These are phyloP conservation scores for Hemiprocne comata DNA, from an alignment of 2,113 vertebrate genomes.

Conservation along the genomic window DNA sequence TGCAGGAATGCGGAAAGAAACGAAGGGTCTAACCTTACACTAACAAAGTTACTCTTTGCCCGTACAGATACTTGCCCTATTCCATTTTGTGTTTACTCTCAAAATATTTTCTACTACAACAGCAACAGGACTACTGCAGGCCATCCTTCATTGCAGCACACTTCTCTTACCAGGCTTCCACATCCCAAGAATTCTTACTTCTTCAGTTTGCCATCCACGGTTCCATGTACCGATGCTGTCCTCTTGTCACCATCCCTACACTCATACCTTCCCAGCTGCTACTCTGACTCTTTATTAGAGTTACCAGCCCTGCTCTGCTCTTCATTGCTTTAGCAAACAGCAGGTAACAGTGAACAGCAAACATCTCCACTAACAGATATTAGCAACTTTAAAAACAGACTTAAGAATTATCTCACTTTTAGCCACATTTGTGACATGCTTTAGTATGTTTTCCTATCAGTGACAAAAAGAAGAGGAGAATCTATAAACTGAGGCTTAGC, in stretches of 20 bases:
- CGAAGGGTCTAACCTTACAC: not conserved
- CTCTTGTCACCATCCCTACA: not conserved
- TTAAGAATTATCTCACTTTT: not conserved
- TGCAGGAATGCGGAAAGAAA: not conserved
- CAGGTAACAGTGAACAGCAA: not conserved
- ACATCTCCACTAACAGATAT: not conserved
- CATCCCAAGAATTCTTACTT: not conserved
- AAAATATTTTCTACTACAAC: not conserved
- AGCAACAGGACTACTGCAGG: not conserved
- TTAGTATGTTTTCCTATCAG: not conserved
- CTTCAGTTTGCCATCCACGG: not conserved
- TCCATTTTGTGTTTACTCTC: not conserved
- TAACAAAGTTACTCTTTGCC: not conserved
- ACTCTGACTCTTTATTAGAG: too few species aligned
- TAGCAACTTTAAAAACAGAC: not conserved
- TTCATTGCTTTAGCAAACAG: not conserved
- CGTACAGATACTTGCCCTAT: not conserved
- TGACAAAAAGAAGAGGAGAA: not conserved
- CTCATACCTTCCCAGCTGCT: not conserved
- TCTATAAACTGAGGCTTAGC: not conserved
- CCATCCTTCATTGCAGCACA: not conserved
- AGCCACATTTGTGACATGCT: not conserved
- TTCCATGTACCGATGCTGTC: not conserved
- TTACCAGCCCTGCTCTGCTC: not conserved
- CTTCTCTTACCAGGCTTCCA: not conserved